Evolutionary conservation across 2,888 invertebrate genomes (phyloP).

Genomic region (Hirtodrosophila histrioides): DNA sequence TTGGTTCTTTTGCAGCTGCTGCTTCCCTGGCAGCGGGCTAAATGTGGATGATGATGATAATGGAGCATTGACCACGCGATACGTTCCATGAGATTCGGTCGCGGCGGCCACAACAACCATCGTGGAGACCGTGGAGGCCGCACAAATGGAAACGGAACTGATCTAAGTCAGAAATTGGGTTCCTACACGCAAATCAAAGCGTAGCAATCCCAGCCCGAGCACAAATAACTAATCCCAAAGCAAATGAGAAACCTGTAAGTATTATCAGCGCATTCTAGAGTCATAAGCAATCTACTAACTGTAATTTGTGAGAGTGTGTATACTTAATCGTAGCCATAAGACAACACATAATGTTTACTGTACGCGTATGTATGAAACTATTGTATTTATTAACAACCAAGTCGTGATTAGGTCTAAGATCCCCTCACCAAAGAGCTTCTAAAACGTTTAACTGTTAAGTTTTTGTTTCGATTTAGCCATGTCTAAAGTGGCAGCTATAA

Average conservation of each 20-base stretch:
- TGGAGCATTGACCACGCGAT: slow-evolving; percentile 74
- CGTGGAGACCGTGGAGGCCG: slow-evolving; percentile 77
- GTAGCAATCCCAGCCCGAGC: slow-evolving; percentile 20
- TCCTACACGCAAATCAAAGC: slow-evolving; percentile 51
- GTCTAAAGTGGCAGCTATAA: slow-evolving; percentile 30
- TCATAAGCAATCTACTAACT: slow-evolving; percentile 65
- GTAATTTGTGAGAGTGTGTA: slow-evolving; percentile 41
- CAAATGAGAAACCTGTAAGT: slow-evolving; percentile 61
- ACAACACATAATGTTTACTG: slow-evolving; percentile 4
- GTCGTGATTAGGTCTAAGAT: slow-evolving; percentile 79
- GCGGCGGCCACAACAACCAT: slow-evolving; percentile 80
- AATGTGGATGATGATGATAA: slow-evolving; percentile 67
- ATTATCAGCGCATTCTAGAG: slow-evolving; percentile 57
- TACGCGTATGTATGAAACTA: slow-evolving; percentile 12
- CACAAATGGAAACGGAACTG: slow-evolving; percentile 82
- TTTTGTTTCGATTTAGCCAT: slow-evolving; percentile 50
- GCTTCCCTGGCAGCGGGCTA: slow-evolving; percentile 42
- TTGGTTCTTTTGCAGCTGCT: slow-evolving; percentile 57
- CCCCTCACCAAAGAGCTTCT: slow-evolving; percentile 70
- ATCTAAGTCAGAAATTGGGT: slow-evolving; percentile 68
- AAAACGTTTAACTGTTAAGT: slow-evolving; percentile 51
- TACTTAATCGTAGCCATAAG: slow-evolving; percentile 59
- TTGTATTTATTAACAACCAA: slow-evolving; percentile 32
- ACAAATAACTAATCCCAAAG: slow-evolving; percentile 5
- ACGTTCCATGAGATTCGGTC: slow-evolving; percentile 82